Percentiles rank a stretch among this genome's conserved stretches.
These are phyloP conservation scores for Ceyx erithaca DNA, from an alignment of 2,797 vertebrate species.

Conservation along the genomic window DNA sequence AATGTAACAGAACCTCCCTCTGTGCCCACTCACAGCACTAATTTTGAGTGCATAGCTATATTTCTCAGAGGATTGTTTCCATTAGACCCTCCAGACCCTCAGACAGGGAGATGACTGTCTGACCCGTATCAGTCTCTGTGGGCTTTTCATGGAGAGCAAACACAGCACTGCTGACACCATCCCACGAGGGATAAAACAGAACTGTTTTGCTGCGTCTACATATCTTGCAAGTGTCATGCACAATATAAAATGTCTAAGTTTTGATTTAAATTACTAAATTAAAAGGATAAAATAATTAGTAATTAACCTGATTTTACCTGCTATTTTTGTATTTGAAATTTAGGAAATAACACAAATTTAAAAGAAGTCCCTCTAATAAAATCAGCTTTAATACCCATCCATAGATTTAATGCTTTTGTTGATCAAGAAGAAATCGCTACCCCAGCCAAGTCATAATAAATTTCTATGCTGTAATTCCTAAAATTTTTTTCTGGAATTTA, in stretches of 20 bases:
- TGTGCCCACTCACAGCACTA: rapidly evolving
- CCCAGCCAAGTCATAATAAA: conserved; percentile 52
- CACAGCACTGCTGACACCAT: background rate
- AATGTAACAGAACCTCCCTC: background rate
- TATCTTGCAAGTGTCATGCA: background rate
- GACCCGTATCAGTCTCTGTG: background rate
- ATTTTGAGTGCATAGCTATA: rapidly evolving
- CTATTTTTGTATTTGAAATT: background rate
- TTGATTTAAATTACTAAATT: background rate
- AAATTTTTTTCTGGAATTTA: conserved; percentile 73
- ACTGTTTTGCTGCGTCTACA: rapidly evolving
- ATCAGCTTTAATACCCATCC: background rate
- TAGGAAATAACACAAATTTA: background rate
- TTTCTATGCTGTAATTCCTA: conserved; percentile 48
- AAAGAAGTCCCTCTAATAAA: background rate
- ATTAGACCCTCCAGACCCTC: background rate
- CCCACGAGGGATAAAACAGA: background rate
- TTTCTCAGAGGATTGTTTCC: background rate
- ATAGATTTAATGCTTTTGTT: conserved; percentile 28
- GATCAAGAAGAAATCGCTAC: conserved; percentile 31
- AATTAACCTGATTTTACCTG: background rate
- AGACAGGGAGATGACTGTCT: background rate
- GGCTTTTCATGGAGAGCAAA: background rate
- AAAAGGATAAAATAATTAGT: background rate
- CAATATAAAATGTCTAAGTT: background rate